phyloP scores from a whole-genome alignment of 1,140 invertebrate genomes.

The Belonocnema kinseyi region DNA sequence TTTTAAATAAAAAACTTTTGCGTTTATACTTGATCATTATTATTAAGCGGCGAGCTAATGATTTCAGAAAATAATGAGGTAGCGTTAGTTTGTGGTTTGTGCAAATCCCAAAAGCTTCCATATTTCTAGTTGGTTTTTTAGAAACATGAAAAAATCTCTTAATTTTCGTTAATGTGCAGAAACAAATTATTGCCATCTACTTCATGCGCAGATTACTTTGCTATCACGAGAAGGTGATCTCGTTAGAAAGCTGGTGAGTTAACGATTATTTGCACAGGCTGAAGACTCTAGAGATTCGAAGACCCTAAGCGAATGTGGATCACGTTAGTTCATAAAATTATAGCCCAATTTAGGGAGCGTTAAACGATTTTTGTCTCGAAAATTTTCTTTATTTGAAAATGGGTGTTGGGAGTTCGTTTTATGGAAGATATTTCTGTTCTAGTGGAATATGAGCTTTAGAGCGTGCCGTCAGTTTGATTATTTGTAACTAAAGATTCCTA shows the following conservation, averaged over 20 bases:
- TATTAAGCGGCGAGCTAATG: no score
- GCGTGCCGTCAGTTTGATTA: no score
- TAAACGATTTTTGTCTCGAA: neutral
- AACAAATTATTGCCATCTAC: neutral
- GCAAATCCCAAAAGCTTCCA: neutral
- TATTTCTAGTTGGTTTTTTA: neutral
- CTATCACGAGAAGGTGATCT: constrained; percentile 11
- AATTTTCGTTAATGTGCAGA: neutral
- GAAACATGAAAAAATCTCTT: neutral
- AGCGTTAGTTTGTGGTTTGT: neutral
- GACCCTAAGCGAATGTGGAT: neutral
- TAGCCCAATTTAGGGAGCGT: neutral
- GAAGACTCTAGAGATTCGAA: no score
- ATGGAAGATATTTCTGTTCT: neutral
- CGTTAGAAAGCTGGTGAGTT: neutral
- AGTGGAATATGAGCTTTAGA: no score
- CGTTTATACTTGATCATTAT: no score
- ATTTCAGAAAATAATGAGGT: neutral
- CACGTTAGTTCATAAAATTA: neutral
- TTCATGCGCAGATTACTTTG: neutral
- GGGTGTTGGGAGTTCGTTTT: neutral
- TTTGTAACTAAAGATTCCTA: no score
- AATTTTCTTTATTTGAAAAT: constrained; percentile 1
- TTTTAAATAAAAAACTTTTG: no score
- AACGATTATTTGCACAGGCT: constrained; percentile 7